Base-by-base conservation (phyloP, 2,888 invertebrate species). In the Sphaeridia pumilis region DNA sequence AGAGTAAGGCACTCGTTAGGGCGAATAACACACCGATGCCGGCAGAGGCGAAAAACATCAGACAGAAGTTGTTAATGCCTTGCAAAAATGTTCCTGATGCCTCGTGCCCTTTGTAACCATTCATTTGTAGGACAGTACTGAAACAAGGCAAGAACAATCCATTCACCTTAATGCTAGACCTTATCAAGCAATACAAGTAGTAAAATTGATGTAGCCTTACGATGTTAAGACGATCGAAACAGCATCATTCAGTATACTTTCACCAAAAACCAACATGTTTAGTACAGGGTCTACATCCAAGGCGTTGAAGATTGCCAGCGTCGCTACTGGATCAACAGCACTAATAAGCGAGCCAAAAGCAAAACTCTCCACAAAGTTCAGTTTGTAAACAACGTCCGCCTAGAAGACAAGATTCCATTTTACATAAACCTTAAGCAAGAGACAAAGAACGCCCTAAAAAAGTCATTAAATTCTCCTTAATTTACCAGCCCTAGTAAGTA, bases 241-340 rank as follows among this genome's bases (percentile, higher is more conserved):
- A 27, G 97, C 97, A 78, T 98, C 98, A 73, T 98, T 98, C 4
- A 98, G 76, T 67, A 94, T 90, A 66, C 89, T 89, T 69, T 87
- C 87, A 25, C 90, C 95, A 75, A 98, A 98, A 1, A 98, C 97
- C 73, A 98, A 83, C 97, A 99, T 99, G 75, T 98, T 97, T 0
- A 98, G 76, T 4, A 98, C 85, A 0, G 94, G 94, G 71, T 98
- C 97, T 0, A 95, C 89, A 71, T 98, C 88, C 25, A 97, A 74
- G 1, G 95, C 95, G 73, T 97, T 93, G 27, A 98, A 98, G 64
- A 98, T 98, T 10, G 98, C 97, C 26, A 98, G 84, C 0, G 98
- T 99, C 3, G 97, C 97, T 0, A 98, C 97, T 0, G 98, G 98
- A 74, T 98, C 98, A 3, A 98, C 97, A 25, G 98, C 98, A 2